Percentiles rank a stretch among this genome's conserved stretches.
These are phyloP conservation scores for Aradophagus sp. DNA, from an alignment of 1,140 invertebrate species.

Conservation along the genomic window DNA sequence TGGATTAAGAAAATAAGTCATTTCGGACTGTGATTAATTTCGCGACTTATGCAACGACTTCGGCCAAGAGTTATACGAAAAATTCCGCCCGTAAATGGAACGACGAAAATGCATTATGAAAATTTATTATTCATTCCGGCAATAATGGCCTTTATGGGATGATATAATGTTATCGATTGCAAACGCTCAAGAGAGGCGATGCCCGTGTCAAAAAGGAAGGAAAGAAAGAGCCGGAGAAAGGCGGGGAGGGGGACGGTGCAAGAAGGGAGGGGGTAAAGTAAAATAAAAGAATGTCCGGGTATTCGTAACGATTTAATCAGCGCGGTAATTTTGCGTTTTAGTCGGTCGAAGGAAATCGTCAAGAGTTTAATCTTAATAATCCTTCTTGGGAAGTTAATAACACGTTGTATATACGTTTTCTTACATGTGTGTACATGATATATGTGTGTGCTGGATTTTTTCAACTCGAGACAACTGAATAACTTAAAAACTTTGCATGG, in stretches of 20 bases:
- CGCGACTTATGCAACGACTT: conserved; percentile 37
- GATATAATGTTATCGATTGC: conserved; percentile 42
- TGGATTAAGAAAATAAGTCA: conserved; percentile 57
- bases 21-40: conserved; percentile 54
- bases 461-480: too few relatives aligned
- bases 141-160: conserved; percentile 30
- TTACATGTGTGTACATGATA: too few relatives aligned
- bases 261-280: too few relatives aligned
- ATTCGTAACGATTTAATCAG: too few relatives aligned
- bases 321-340: conserved; percentile 15
- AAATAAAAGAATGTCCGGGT: too few relatives aligned
- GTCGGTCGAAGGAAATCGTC: conserved; percentile 14
- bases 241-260: too few relatives aligned
- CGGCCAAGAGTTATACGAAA: conserved; percentile 49
- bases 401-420: conserved; percentile 13
- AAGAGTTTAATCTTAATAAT: conserved; percentile 32
- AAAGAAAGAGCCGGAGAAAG: too few relatives aligned
- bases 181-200: conserved; percentile 7
- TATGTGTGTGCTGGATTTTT: too few relatives aligned
- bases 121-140: conserved; percentile 43
- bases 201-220: conserved; percentile 18
- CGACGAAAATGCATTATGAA: conserved; percentile 45
- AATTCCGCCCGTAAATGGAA: conserved; percentile 48
- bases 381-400: conserved; percentile 11
- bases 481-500: too few relatives aligned